phyloP scores from a whole-genome alignment of 2,888 invertebrate species.

The Lucinisca nassula region DNA sequence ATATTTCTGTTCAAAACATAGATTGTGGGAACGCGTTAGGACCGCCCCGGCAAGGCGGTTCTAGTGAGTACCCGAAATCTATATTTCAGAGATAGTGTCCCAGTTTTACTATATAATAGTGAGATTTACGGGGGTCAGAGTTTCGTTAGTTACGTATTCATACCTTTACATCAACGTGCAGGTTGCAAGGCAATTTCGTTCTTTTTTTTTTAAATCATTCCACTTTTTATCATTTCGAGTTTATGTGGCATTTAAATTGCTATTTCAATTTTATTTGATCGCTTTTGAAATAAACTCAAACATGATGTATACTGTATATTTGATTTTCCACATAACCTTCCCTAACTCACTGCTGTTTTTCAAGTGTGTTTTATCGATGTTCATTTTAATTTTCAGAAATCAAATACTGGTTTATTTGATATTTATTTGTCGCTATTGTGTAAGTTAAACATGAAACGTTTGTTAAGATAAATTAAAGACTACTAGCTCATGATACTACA shows the following conservation, averaged over 20 bases:
- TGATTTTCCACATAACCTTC: neutral
- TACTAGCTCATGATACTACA: neutral
- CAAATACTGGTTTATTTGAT: neutral
- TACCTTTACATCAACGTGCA: neutral
- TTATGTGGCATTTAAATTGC: neutral
- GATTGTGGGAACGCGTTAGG: too few relatives aligned
- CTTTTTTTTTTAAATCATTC: neutral
- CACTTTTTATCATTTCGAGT: neutral
- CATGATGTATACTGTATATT: neutral
- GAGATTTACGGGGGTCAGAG: too few relatives aligned
- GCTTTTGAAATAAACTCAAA: neutral
- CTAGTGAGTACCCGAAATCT: too few relatives aligned
- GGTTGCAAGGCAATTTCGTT: neutral
- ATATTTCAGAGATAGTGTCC: neutral
- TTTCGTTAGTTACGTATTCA: neutral
- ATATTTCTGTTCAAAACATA: too few relatives aligned
- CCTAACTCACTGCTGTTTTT: neutral
- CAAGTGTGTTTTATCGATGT: neutral
- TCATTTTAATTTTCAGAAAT: neutral
- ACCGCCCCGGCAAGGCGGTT: too few relatives aligned
- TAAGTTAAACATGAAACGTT: neutral
- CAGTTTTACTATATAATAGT: neutral
- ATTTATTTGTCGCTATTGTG: neutral
- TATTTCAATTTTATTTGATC: neutral
- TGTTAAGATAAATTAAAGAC: neutral